Evolutionary conservation across 2,797 vertebrate species (phyloP), one percentile per base, ranked within the genome.

Genomic region (Cottoperca gobio): DNA sequence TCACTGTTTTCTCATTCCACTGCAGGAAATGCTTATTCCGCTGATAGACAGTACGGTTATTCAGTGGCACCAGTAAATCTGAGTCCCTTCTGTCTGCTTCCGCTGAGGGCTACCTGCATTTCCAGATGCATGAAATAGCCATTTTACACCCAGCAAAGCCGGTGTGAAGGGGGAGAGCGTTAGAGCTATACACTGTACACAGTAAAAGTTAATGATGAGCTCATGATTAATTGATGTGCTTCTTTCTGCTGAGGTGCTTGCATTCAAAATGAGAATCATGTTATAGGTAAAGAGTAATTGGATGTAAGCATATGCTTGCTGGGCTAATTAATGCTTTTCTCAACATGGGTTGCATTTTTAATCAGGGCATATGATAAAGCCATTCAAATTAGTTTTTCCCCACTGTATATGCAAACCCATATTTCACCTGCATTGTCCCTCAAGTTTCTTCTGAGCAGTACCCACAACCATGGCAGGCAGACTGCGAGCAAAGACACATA

Each of bases 1-100:
- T 82, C 86, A 77, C 91, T 94, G 86, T 93, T 86, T 94, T 93
- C 88, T 95, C 91, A 86, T 88, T 95, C 93, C 90, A 88, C 93
- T 91, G 78, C 89, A 95, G 95, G 91, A 89, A 93, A 89, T 94
- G 90, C 62, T 58, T 94, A 87, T 94, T 90, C 85, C 85, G 88
- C 90, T 92, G 88, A 90, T 96, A 96, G 92, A 94, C 94, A 95
- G 92, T 95, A 90, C 82, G 91, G 94, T 95, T 92, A 93, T 94
- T 94, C 93, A 90, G 78, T 90, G 88, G 78, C 88, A 79, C 84
- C 92, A 70, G 74, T 94, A 95, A 89, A 89, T 92, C 89, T 90
- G 95, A 95, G 95, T 94, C 89, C 86, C 90, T 93, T 93, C 92
- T 91, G 91, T 93, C 89, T 93, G 94, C 92, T 94, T 95, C 91